Conservation (phyloP, 2,797 vertebrate species). For the Gallinago stenura region DNA sequence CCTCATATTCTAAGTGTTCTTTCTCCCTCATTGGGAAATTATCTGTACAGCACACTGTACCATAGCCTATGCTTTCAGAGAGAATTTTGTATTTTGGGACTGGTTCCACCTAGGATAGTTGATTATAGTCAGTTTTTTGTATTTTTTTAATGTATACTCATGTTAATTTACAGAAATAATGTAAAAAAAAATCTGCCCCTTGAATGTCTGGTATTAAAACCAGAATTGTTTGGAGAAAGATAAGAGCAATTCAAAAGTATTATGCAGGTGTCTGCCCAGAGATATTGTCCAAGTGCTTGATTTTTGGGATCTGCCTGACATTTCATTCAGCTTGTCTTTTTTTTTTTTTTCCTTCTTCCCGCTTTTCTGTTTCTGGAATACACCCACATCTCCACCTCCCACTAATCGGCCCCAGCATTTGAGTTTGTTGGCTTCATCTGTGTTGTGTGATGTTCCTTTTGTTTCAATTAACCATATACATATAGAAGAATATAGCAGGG, state of each 20-base stretch:
- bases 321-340: background rate
- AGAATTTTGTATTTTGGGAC: background rate
- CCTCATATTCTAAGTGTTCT: background rate
- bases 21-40: background rate
- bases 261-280: background rate
- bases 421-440: background rate
- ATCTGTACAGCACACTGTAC: background rate
- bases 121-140: fast-evolving
- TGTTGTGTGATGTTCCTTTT: background rate
- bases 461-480: background rate
- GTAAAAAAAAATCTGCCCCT: background rate
- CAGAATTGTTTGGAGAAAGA: background rate
- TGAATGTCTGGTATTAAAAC: background rate
- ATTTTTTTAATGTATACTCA: background rate
- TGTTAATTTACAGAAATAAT: background rate
- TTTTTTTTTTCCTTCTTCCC: background rate
- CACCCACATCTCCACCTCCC: background rate
- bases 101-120: background rate
- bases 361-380: background rate
- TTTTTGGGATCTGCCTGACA: background rate
- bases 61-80: background rate
- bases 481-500: background rate
- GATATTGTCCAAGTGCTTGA: fast-evolving
- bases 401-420: background rate
- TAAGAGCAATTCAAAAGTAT: background rate